These are phyloP conservation scores for Leptura quadrifasciata DNA, from an alignment of 2,888 invertebrate genomes.

Conservation along the genomic window DNA sequence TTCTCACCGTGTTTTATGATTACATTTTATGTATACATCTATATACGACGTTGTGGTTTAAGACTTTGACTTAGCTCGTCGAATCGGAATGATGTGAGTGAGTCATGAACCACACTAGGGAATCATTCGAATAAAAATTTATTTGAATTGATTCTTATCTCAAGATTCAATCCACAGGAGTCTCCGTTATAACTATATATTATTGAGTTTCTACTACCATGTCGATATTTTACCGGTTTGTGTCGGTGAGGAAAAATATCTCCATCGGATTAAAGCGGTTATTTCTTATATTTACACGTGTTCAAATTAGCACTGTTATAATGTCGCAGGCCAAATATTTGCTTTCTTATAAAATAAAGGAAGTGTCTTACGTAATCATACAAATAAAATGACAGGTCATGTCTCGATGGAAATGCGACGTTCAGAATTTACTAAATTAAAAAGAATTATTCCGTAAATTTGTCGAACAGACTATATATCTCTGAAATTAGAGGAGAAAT, in stretches of 20 bases:
- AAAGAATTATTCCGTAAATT: too few relatives aligned
- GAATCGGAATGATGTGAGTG: neutral
- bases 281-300: neutral
- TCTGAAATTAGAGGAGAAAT: too few relatives aligned
- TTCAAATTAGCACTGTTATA: slow-evolving; percentile 3
- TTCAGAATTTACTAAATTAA: too few relatives aligned
- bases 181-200: neutral
- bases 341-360: neutral
- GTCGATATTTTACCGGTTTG: slow-evolving; percentile 2
- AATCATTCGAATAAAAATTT: slow-evolving; percentile 1
- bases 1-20: neutral
- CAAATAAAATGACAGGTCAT: neutral
- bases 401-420: too few relatives aligned
- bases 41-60: neutral
- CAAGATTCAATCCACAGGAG: neutral
- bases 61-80: neutral
- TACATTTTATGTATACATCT: neutral
- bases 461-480: too few relatives aligned
- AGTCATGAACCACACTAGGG: neutral
- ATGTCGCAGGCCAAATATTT: neutral
- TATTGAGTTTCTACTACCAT: neutral
- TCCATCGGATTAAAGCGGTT: neutral
- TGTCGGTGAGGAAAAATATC: neutral
- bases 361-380: neutral
- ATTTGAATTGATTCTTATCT: slow-evolving; percentile 1